A percentile compares a stretch with the other conserved stretches of the same genome.
phyloP scores from a whole-genome alignment of 2,888 invertebrate genomes.

The Caenorhabditis macrosperma region DNA sequence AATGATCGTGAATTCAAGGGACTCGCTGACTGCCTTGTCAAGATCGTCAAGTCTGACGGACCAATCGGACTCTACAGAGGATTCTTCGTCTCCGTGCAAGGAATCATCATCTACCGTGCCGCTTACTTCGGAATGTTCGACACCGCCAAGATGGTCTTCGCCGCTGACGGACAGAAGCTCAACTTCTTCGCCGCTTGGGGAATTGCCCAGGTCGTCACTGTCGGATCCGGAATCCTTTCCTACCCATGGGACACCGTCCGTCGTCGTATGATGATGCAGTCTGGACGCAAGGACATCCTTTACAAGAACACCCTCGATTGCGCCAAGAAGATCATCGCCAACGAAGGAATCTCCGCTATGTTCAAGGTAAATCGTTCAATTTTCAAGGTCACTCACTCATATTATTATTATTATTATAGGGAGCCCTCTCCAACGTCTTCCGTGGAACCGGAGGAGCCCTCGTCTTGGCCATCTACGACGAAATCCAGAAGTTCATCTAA shows the following conservation, averaged over 20 bases:
- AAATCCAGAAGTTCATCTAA: slow-evolving; percentile 81
- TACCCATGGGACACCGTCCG: slow-evolving; percentile 96
- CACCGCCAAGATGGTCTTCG: slow-evolving; percentile 93
- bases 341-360: slow-evolving; percentile 90
- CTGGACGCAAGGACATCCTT: slow-evolving; percentile 89
- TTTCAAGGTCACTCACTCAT: too few relatives aligned
- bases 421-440: slow-evolving; percentile 78
- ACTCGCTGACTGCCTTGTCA: slow-evolving; percentile 89
- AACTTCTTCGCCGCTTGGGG: slow-evolving; percentile 94
- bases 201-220: slow-evolving; percentile 85
- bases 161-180: slow-evolving; percentile 91
- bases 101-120: slow-evolving; percentile 91
- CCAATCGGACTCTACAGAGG: slow-evolving; percentile 89
- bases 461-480: slow-evolving; percentile 93
- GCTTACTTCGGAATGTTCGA: slow-evolving; percentile 96
- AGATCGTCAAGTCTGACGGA: slow-evolving; percentile 89
- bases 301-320: slow-evolving; percentile 95
- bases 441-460: slow-evolving; percentile 93
- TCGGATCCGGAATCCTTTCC: slow-evolving; percentile 92
- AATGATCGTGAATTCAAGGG: slow-evolving; percentile 91
- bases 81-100: slow-evolving; percentile 94
- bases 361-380: slow-evolving; percentile 87
- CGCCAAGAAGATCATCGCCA: slow-evolving; percentile 90
- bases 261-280: slow-evolving; percentile 99
- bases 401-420: slow-evolving; percentile 55